Evolutionary conservation across 2,797 vertebrate species (phyloP), one percentile per base, ranked within the genome.

Genomic region (Oryzias sinensis): DNA sequence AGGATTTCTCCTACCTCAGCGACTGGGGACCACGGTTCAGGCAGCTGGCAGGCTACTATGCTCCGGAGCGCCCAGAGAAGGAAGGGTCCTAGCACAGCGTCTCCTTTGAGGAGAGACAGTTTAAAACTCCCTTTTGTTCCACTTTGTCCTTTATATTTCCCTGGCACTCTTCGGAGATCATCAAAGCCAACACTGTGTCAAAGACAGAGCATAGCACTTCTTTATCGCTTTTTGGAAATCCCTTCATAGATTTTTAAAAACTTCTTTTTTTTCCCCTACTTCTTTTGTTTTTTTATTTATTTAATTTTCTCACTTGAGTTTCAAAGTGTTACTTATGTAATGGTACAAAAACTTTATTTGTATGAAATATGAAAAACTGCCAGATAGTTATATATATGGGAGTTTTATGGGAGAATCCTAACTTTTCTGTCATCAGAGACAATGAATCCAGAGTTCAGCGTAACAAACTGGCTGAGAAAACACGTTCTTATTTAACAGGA

Each of bases 1-100:
- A 98, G 91, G 97, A 99, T 92, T 98, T 98, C 88, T 94, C 96
- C 65, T 97, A 95, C 86, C 93, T 99, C 85, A 90, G 93, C 74
- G 89, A 92, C 87, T 99, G 97, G 97, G 97, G 97, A 5, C 97
- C 97, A 0, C 95, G 94, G 1, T 99, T 99, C 87, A 92, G 95
- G 79, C 95, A 98, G 77, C 92, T 99, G 88, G 97, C 97, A 0
- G 93, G 93, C 0, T 95, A 98, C 74, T 99, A 98, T 0, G 91
- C 92, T 14, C 94, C 93, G 49, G 92, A 90, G 76, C 92, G 93
- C 48, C 90, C 76, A 0, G 95, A 95, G 57, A 95, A 96, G 66
- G 94, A 95, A 55, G 69, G 87, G n/a, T 96, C 95, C 90, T 98
- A 98, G 95, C 93, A 91, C 70, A 81, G 60, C 52, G 55, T 72